Evolutionary conservation across 2,888 invertebrate species (phyloP), one percentile per base, ranked within the genome.

Genomic region (Eupithecia exiguata): DNA sequence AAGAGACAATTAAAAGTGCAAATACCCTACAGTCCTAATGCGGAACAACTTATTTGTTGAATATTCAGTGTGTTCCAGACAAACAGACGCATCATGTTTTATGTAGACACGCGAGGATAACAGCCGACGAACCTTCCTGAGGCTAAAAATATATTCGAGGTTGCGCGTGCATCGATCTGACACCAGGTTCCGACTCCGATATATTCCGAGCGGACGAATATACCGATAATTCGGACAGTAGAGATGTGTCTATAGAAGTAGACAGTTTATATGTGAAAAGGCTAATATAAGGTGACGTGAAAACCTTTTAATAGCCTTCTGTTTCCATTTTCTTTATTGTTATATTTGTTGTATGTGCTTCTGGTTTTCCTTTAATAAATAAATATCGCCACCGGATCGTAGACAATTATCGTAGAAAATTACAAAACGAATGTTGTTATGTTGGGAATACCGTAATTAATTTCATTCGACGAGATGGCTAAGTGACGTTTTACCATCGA

Each of bases 141-240:
- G 82, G 90, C 92, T 93, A 92, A 93, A 93, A 92, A 92, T 89
- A 87, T 88, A 88, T 86, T 87, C 91, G 92, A 93, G 93, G 93
- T 87, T 93, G 90, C 89, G 91, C 91, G 90, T 88, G 88, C 90
- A 89, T 85, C 88, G 90, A 85, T 87, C 86, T 81, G 80, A n/a
- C 36, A 36, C 38, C 63, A 36, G 38, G 38, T 36, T 35, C 16
- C 30, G 14, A n/a, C 49, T 49, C 49, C n/a, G 49, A 49, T 49
- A 49, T 53, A 53, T 53, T 21, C 18, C 4, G 18, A 46, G 16
- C 16, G 53, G 21, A 53, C 21, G 53, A 53, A 12, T 58, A 58
- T 58, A 58, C 21, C 25, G 14, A 58, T 25, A 5, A 21, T 25
- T 53, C 21, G 3, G 53, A 53, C 21, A 49, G n/a, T n/a, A n/a